Conservation (phyloP, 2,797 vertebrate genomes). For the Leucoraja ocellata region DNA sequence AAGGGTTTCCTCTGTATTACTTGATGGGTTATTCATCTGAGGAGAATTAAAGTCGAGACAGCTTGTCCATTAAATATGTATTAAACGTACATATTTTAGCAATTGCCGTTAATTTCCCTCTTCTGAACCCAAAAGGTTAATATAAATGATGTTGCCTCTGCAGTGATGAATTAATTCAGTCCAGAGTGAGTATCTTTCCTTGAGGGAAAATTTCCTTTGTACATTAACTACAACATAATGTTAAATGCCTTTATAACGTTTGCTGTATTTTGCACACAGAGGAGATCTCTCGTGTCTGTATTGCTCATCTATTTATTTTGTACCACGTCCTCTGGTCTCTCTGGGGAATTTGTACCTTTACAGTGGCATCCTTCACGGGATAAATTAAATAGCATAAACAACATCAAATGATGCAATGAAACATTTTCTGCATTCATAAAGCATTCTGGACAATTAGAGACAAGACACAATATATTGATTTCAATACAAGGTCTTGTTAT, state of each 20-base stretch:
- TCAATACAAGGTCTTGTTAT: background rate
- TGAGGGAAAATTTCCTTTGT: background rate
- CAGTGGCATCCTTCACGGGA: background rate
- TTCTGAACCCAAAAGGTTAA: background rate
- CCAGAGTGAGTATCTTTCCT: background rate
- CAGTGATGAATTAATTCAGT: background rate
- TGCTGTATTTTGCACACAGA: too few species aligned
- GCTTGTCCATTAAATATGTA: background rate
- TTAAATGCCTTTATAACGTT: background rate
- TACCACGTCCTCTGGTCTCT: background rate
- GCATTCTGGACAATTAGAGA: background rate
- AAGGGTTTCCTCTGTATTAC: background rate
- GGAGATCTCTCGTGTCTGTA: background rate
- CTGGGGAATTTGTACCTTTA: background rate
- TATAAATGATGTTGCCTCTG: background rate
- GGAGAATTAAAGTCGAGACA: background rate
- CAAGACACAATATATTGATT: background rate
- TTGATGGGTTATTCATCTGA: background rate
- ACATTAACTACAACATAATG: background rate
- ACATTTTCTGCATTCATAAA: background rate
- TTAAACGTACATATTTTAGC: background rate
- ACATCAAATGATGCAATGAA: background rate
- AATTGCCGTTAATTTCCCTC: background rate
- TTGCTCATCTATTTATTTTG: background rate
- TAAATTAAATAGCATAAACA: background rate